These are phyloP conservation scores for Magallana nippona DNA, from an alignment of 2,888 invertebrate genomes.

Conservation along the genomic window DNA sequence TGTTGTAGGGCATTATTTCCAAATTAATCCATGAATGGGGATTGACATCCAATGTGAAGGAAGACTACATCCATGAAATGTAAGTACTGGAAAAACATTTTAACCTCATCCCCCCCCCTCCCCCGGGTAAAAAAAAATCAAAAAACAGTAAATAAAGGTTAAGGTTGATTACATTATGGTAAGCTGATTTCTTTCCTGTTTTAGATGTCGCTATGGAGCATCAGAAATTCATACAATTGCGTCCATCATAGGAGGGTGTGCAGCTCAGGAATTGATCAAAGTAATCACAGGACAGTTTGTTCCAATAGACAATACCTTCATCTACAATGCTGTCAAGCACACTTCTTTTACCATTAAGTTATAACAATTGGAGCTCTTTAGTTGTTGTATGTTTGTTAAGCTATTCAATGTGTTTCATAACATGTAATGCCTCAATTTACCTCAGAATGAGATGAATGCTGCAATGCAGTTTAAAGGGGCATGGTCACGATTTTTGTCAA, in stretches of 20 bases:
- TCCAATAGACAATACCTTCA: slow-evolving; percentile 95
- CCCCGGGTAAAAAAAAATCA: too few species aligned
- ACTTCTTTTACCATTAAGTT: slow-evolving; percentile 82
- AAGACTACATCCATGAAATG: slow-evolving; percentile 96
- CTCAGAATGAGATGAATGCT: not conserved
- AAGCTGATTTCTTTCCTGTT: slow-evolving; percentile 12
- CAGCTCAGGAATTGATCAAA: slow-evolving; percentile 97
- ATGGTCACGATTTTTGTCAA: too few species aligned
- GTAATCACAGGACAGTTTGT: slow-evolving; percentile 96
- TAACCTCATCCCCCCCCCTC: too few species aligned
- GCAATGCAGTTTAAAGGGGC: not conserved
- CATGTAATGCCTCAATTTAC: not conserved
- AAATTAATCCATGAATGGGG: slow-evolving; percentile 93
- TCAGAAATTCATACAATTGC: slow-evolving; percentile 96
- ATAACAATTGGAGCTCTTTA: slow-evolving; percentile 52
- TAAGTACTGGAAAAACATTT: slow-evolving; percentile 69
- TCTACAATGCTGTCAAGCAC: slow-evolving; percentile 95
- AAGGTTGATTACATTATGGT: too few species aligned
- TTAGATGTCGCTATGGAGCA: slow-evolving; percentile 89
- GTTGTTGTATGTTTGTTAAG: not conserved
- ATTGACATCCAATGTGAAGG: slow-evolving; percentile 88
- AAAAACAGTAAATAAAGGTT: too few species aligned
- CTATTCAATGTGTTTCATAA: not conserved
- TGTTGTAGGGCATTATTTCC: slow-evolving; percentile 82
- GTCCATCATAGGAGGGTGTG: slow-evolving; percentile 94